Percentiles rank a stretch among this genome's conserved stretches.
Conservation (phyloP, 2,797 vertebrate species). For the Micromesistius poutassou region DNA sequence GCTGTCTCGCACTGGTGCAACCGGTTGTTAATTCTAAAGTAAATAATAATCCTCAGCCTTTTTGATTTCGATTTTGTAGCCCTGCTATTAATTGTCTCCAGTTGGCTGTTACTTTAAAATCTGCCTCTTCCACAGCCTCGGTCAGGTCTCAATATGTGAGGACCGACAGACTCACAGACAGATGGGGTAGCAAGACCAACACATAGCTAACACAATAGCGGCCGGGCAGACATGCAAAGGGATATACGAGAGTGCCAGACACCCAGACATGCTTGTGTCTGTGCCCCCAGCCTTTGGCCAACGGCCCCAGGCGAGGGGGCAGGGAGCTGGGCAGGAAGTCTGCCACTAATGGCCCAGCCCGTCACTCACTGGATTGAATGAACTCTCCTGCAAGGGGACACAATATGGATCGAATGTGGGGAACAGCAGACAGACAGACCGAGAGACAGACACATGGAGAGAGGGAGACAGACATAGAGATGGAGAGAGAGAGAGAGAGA, state of each 20-base stretch:
- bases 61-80: background rate
- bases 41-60: background rate
- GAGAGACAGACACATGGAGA: background rate
- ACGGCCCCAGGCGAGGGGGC: constrained; percentile 16
- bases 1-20: background rate
- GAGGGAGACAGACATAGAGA: background rate
- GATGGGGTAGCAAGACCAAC: background rate
- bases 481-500: background rate
- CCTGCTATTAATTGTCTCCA: background rate
- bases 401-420: background rate
- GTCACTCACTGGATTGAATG: constrained; percentile 40
- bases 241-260: background rate
- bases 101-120: background rate
- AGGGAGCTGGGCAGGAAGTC: constrained; percentile 32
- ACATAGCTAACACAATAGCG: background rate
- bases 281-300: background rate
- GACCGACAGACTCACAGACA: background rate
- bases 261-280: background rate
- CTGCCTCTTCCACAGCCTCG: background rate
- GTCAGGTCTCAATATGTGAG: background rate
- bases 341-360: constrained; percentile 49
- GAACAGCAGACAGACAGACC: background rate
- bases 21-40: background rate
- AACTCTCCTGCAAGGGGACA: background rate
- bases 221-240: background rate